phyloP scores from a whole-genome alignment of 2,113 vertebrate species.

The Aptenodytes forsteri region DNA sequence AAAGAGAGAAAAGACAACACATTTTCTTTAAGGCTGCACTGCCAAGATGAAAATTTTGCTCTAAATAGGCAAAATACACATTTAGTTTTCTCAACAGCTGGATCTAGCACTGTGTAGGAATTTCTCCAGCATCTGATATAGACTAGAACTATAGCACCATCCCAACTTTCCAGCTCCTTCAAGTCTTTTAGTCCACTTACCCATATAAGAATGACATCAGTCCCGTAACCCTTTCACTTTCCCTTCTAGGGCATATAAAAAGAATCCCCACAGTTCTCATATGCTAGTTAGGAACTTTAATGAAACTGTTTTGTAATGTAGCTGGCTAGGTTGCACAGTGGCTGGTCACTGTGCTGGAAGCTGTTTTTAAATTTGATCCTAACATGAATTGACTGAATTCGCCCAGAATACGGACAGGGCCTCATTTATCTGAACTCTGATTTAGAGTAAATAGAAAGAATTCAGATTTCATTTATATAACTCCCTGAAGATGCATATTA shows the following conservation, averaged over 20 bases:
- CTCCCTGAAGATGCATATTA: background rate
- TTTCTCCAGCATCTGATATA: background rate
- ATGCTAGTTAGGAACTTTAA: background rate
- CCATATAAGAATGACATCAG: background rate
- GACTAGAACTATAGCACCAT: background rate
- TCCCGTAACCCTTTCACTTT: background rate
- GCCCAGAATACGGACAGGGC: background rate
- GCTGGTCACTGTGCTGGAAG: background rate
- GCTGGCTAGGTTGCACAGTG: background rate
- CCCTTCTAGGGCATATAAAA: background rate
- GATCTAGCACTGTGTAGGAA: background rate
- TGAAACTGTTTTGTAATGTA: background rate
- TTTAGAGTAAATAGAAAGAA: constrained; percentile 25
- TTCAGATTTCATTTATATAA: constrained; percentile 5
- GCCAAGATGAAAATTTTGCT: background rate
- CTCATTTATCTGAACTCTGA: background rate
- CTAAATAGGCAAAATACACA: background rate
- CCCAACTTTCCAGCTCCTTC: background rate
- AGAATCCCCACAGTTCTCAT: background rate
- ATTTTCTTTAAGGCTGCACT: background rate
- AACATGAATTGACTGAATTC: constrained; percentile 11
- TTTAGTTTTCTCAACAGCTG: background rate
- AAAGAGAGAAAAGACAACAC: background rate
- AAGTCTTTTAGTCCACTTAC: background rate
- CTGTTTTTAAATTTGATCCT: constrained; percentile 13